Evolutionary conservation across 2,797 vertebrate species (phyloP).

Genomic region (Ptychobarbus kaznakovi): DNA sequence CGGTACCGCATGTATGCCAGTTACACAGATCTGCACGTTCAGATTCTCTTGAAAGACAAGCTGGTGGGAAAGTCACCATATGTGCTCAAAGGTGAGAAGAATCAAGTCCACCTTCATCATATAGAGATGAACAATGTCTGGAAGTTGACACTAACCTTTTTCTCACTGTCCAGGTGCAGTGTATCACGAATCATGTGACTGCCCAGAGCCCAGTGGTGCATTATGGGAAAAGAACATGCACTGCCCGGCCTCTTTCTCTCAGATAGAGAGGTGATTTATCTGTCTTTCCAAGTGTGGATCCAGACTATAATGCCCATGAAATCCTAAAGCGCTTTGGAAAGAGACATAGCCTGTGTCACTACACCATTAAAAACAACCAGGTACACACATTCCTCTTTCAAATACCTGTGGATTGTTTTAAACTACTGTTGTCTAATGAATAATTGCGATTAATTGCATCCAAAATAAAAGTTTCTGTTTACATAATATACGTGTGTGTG

Average conservation of each 20-base stretch:
- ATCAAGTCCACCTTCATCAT: neutral
- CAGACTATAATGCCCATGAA: slow-evolving; percentile 87
- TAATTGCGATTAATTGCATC: too few relatives aligned
- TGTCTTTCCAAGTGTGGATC: slow-evolving; percentile 82
- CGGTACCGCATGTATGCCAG: slow-evolving; percentile 96
- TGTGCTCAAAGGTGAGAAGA: slow-evolving; percentile 85
- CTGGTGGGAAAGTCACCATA: slow-evolving; percentile 90
- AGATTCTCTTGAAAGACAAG: slow-evolving; percentile 79
- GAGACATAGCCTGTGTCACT: slow-evolving; percentile 96
- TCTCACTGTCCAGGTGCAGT: slow-evolving; percentile 79
- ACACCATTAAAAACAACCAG: slow-evolving; percentile 94
- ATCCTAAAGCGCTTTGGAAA: slow-evolving; percentile 91
- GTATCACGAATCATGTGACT: slow-evolving; percentile 95
- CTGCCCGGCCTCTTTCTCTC: slow-evolving; percentile 85
- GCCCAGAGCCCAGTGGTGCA: slow-evolving; percentile 82
- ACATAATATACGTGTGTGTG: too few relatives aligned
- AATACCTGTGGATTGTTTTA: neutral
- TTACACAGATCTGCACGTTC: slow-evolving; percentile 87
- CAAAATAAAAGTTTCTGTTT: too few relatives aligned
- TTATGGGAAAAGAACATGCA: slow-evolving; percentile 88
- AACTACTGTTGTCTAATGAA: too few relatives aligned
- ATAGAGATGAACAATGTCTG: neutral
- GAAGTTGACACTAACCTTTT: neutral
- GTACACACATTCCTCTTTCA: slow-evolving; percentile 67
- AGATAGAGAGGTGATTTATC: slow-evolving; percentile 89